Percentiles rank a stretch among this genome's conserved stretches.
These are phyloP conservation scores for Xenentodon cancila DNA, from an alignment of 2,797 vertebrate species.

Conservation along the genomic window DNA sequence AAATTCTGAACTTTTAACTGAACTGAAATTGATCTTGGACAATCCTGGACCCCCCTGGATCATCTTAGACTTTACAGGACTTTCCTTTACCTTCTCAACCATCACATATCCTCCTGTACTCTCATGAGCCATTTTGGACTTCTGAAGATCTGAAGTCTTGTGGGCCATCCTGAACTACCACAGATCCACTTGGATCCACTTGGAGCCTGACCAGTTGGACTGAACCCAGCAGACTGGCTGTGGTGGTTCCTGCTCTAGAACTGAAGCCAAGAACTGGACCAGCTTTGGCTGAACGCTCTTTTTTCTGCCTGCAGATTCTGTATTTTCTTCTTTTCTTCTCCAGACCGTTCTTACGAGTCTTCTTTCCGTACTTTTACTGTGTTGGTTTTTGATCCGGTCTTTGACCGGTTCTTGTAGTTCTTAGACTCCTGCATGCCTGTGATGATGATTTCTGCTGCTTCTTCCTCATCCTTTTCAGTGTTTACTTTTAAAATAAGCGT, in stretches of 20 bases:
- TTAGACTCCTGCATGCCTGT: constrained; percentile 78
- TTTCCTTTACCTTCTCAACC: background rate
- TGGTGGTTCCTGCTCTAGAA: background rate
- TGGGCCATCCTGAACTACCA: too few species aligned
- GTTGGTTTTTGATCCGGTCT: constrained; percentile 67
- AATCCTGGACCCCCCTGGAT: background rate
- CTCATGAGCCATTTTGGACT: too few species aligned
- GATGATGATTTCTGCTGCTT: constrained; percentile 58
- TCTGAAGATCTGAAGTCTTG: too few species aligned
- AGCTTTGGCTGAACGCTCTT: constrained; percentile 36
- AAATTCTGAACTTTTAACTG: constrained; percentile 3
- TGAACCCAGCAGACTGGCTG: constrained; percentile 18
- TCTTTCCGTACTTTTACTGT: constrained; percentile 51
- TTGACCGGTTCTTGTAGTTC: constrained; percentile 74
- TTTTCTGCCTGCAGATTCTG: constrained; percentile 1
- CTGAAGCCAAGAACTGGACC: constrained; percentile 13
- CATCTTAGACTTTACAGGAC: background rate
- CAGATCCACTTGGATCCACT: too few species aligned
- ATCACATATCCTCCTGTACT: too few species aligned
- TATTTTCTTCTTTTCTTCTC: constrained; percentile 27
- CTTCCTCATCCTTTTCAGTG: constrained; percentile 25
- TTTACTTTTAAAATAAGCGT: constrained; percentile 13
- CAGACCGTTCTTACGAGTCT: constrained; percentile 33
- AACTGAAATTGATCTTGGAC: background rate
- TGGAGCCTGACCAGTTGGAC: background rate